These are phyloP conservation scores for Andrena praecox DNA, from an alignment of 2,888 invertebrate genomes.

Conservation along the genomic window DNA sequence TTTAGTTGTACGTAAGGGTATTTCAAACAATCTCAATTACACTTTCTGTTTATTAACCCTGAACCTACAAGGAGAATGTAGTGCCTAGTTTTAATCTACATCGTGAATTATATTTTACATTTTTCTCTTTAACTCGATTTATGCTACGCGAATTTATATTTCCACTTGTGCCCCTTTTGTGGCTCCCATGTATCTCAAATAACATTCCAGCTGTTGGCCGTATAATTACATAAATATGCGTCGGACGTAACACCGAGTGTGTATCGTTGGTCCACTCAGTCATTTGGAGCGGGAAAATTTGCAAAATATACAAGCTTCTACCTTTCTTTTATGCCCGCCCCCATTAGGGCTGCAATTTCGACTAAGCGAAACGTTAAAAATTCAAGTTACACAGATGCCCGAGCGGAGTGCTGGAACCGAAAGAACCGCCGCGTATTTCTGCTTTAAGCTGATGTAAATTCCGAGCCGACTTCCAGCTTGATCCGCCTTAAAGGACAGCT, in stretches of 20 bases:
- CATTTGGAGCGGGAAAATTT: conserved; percentile 14
- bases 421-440: not conserved
- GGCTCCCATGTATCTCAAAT: not conserved
- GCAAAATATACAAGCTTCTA: not conserved
- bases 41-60: too few relatives aligned
- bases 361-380: not conserved
- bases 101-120: too few relatives aligned
- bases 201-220: not conserved
- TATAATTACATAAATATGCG: not conserved
- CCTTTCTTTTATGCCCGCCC: too few relatives aligned
- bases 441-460: conserved; percentile 23
- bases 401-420: not conserved
- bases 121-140: too few relatives aligned
- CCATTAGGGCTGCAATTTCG: not conserved
- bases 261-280: not conserved
- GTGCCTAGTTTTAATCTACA: too few relatives aligned
- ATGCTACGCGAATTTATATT: not conserved
- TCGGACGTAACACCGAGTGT: not conserved
- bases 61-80: too few relatives aligned
- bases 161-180: not conserved
- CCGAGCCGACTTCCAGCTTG: not conserved
- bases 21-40: too few relatives aligned
- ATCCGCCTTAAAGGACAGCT: not conserved
- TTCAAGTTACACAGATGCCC: not conserved
- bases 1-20: too few relatives aligned